These are phyloP conservation scores for Euwallacea fornicatus DNA, from an alignment of 1,140 invertebrate genomes.

Conservation along the genomic window DNA sequence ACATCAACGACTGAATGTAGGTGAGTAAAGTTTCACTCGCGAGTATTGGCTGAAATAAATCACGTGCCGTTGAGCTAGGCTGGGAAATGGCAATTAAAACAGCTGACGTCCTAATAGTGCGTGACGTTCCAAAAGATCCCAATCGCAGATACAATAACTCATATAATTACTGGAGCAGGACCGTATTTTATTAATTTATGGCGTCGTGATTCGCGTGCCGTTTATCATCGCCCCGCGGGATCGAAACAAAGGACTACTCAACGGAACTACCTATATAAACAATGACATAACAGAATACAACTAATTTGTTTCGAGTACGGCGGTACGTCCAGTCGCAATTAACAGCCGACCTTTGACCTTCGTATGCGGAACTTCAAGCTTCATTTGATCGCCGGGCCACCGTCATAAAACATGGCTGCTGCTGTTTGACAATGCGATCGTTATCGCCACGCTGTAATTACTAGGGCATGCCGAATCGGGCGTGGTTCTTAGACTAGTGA, in stretches of 20 bases:
- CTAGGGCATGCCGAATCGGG: too few species aligned
- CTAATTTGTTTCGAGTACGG: constrained; percentile 18
- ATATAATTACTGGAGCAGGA: constrained; percentile 23
- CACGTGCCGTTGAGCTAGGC: too few species aligned
- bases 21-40: too few species aligned
- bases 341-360: constrained; percentile 23
- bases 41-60: too few species aligned
- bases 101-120: constrained; percentile 23
- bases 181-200: constrained; percentile 20
- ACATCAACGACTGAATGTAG: too few species aligned
- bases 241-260: constrained; percentile 3
- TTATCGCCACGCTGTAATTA: too few species aligned
- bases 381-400: constrained; percentile 26
- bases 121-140: constrained; percentile 19
- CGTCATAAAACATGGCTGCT: constrained; percentile 31
- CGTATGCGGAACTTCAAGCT: constrained; percentile 34
- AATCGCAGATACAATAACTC: constrained; percentile 18
- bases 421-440: constrained; percentile 29
- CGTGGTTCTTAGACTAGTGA: too few species aligned
- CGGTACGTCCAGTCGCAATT: constrained; percentile 15
- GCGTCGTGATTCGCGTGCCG: constrained; percentile 20
- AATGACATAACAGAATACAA: constrained; percentile 21
- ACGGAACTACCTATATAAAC: constrained; percentile 9
- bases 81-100: constrained; percentile 5
- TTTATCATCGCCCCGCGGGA: constrained; percentile 1